Conservation (phyloP, 2,113 vertebrate genomes). For the Chlorodrepanis virens region DNA sequence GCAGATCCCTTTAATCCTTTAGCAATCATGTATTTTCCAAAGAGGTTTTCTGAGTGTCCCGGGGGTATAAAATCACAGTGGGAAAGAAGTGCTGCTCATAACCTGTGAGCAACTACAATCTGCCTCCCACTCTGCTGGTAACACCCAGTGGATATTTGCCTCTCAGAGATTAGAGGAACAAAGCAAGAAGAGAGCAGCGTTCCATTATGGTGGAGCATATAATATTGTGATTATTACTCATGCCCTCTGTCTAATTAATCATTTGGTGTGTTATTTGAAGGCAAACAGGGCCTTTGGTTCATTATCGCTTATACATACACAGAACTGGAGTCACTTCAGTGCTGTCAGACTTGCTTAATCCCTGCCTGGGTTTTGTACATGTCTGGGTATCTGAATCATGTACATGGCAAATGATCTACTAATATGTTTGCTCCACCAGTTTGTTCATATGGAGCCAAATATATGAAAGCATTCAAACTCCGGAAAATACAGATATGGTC, state of each 20-base stretch:
- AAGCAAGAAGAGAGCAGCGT: conserved; percentile 56
- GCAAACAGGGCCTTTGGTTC: conserved; percentile 64
- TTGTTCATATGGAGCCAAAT: conserved; percentile 65
- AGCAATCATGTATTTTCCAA: conserved; percentile 6
- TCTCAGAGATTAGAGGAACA: conserved; percentile 61
- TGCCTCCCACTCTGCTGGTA: conserved; percentile 29
- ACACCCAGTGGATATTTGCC: conserved; percentile 61
- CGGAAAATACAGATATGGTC: conserved; percentile 51
- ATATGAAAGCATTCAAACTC: conserved; percentile 59
- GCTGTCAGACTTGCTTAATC: conserved; percentile 64
- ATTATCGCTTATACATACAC: conserved; percentile 67
- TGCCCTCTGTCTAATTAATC: conserved; percentile 61
- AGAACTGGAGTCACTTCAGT: conserved; percentile 63
- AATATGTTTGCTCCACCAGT: conserved; percentile 62
- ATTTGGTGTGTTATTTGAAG: conserved; percentile 57
- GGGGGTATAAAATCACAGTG: conserved; percentile 8
- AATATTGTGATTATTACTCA: conserved; percentile 70
- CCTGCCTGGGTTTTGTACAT: conserved; percentile 62
- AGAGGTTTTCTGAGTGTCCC: conserved; percentile 14
- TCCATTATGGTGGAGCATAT: conserved; percentile 54
- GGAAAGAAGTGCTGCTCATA: conserved; percentile 41
- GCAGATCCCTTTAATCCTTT: conserved; percentile 36
- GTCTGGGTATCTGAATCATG: conserved; percentile 67
- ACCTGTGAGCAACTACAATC: conserved; percentile 12
- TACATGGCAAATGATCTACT: conserved; percentile 69